Percentiles rank a stretch among this genome's conserved stretches.
phyloP scores from a whole-genome alignment of 2,888 invertebrate genomes.

The Creontiades dilutus region DNA sequence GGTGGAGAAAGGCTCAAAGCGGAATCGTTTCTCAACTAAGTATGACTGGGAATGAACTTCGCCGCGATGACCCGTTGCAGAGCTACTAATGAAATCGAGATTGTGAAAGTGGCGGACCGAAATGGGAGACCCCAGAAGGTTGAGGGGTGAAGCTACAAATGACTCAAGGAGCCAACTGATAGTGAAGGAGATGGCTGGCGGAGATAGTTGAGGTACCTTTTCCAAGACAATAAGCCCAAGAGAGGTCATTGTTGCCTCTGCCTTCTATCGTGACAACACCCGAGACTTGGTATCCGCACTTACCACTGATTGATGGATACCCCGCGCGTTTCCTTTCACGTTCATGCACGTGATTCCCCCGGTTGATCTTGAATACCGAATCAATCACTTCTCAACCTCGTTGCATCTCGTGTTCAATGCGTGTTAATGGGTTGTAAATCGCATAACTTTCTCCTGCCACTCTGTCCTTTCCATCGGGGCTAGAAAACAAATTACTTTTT shows the following conservation, averaged over 20 bases:
- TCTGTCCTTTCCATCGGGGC: no score
- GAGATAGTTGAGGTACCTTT: slow-evolving; percentile 24
- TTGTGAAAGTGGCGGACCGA: slow-evolving; percentile 55
- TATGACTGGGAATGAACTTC: slow-evolving; percentile 46
- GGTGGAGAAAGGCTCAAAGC: slow-evolving; percentile 56
- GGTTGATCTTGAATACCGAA: slow-evolving; percentile 1
- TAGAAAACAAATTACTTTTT: no score
- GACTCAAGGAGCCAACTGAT: slow-evolving; percentile 58
- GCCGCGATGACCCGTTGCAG: slow-evolving; percentile 41
- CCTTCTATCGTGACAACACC: slow-evolving; percentile 66
- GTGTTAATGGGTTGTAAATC: not conserved
- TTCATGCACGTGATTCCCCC: slow-evolving; percentile 5
- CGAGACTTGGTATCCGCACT: not conserved
- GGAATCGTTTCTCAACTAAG: slow-evolving; percentile 60
- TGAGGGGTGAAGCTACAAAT: slow-evolving; percentile 51
- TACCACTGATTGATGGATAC: slow-evolving; percentile 58
- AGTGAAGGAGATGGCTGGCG: slow-evolving; percentile 45
- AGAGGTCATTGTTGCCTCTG: slow-evolving; percentile 65
- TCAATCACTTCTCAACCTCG: not conserved
- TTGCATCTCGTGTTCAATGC: not conserved
- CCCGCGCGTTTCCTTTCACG: slow-evolving; percentile 21
- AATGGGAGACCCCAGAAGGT: slow-evolving; percentile 28
- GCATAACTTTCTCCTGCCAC: no score
- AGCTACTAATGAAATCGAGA: slow-evolving; percentile 60
- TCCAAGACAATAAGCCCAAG: slow-evolving; percentile 54